Percentiles rank a stretch among this genome's conserved stretches.
Evolutionary conservation across 23 tunicate species (phyloP).

Genomic region (Ascidia mentula): DNA sequence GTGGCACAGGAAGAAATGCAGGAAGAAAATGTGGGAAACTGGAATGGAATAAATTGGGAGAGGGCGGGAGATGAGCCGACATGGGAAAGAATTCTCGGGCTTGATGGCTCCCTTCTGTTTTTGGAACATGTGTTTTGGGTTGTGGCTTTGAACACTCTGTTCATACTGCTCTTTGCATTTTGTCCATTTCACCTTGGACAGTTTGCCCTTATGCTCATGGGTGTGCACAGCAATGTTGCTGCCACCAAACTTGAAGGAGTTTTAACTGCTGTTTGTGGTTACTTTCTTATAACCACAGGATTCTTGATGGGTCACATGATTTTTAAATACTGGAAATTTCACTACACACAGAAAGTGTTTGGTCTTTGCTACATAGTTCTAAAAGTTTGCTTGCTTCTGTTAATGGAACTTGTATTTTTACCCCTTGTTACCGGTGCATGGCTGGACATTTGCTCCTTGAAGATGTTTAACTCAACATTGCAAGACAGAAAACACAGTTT

Average conservation of each 20-base stretch:
- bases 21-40: slow-evolving; percentile 33
- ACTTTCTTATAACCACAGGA: slow-evolving; percentile 48
- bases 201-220: slow-evolving; percentile 34
- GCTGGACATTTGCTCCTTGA: slow-evolving; percentile 81
- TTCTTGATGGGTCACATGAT: slow-evolving; percentile 47
- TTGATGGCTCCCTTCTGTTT: slow-evolving; percentile 90
- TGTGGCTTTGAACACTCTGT: slow-evolving; percentile 76
- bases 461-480: slow-evolving; percentile 55
- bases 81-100: slow-evolving; percentile 84
- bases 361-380: slow-evolving; percentile 69
- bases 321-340: slow-evolving; percentile 40
- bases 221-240: slow-evolving; percentile 40
- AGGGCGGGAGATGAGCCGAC: slow-evolving; percentile 69
- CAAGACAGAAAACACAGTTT: slow-evolving; percentile 32
- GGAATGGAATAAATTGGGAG: slow-evolving; percentile 76
- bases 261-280: slow-evolving; percentile 64
- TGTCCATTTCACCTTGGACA: slow-evolving; percentile 95
- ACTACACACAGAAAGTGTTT: slow-evolving; percentile 51
- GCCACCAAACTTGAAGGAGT: slow-evolving; percentile 71
- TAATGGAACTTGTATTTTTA: slow-evolving; percentile 65
- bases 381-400: slow-evolving; percentile 69
- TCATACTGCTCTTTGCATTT: slow-evolving; percentile 81
- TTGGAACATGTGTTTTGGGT: slow-evolving; percentile 93
- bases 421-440: slow-evolving; percentile 80
- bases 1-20: slow-evolving; percentile 3